A percentile compares a stretch with the other conserved stretches of the same genome.
Evolutionary conservation across 2,113 vertebrate genomes (phyloP).

Genomic region (Tachycineta bicolor): DNA sequence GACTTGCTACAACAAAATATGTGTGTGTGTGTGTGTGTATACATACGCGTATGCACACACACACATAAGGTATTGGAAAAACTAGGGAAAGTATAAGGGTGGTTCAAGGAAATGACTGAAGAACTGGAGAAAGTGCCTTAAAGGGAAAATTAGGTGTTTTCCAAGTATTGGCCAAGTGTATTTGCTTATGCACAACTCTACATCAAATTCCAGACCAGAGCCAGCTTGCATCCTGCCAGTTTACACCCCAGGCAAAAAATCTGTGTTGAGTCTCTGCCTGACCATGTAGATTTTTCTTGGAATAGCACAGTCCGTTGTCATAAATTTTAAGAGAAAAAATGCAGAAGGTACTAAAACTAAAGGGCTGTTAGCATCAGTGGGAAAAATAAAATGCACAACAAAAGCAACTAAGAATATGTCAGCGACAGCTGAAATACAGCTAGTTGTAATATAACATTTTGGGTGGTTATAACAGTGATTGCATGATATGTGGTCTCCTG

Average conservation of each 20-base stretch:
- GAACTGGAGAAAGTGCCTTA: conserved; percentile 33
- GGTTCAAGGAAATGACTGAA: conserved; percentile 40
- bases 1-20: not conserved
- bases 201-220: conserved; percentile 43
- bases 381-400: not conserved
- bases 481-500: not conserved
- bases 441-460: not conserved
- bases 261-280: conserved; percentile 32
- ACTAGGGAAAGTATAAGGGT: not conserved
- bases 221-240: conserved; percentile 46
- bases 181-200: conserved; percentile 37
- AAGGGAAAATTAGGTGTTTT: conserved; percentile 25
- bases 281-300: conserved; percentile 18
- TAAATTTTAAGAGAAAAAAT: not conserved
- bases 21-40: not conserved
- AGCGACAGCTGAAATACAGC: not conserved
- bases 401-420: not conserved
- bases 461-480: not conserved
- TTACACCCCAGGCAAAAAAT: conserved; percentile 59
- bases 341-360: not conserved
- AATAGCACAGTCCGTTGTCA: not conserved
- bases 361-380: not conserved
- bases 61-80: not conserved
- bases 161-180: conserved; percentile 27
- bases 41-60: not conserved